Percentiles rank a stretch among this genome's conserved stretches.
Evolutionary conservation across 2,888 invertebrate species (phyloP).

Genomic region (Onthophagus sagittarius): DNA sequence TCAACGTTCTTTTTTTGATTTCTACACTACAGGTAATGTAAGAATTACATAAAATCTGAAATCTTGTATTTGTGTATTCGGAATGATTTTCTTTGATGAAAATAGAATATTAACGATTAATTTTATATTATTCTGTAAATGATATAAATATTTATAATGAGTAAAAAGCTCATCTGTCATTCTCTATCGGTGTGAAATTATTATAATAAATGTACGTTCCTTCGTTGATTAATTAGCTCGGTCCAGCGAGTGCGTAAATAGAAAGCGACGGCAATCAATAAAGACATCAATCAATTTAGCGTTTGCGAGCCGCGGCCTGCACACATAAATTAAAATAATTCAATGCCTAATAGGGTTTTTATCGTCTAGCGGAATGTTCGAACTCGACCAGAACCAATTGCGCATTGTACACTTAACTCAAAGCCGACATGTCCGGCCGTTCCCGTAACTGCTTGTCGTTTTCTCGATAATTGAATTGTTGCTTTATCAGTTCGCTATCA

Average conservation of each 20-base stretch:
- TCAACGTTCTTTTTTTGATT: no score
- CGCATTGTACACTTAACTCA: neutral
- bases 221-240: neutral
- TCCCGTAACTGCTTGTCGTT: neutral
- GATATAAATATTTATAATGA: neutral
- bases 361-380: neutral
- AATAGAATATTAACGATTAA: neutral
- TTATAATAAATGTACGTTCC: neutral
- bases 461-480: neutral
- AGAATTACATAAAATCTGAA: neutral
- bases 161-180: neutral
- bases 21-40: neutral
- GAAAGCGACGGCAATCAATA: conserved; percentile 5
- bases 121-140: neutral
- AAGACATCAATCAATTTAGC: conserved; percentile 8
- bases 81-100: neutral
- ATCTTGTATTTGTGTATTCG: neutral
- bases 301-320: neutral
- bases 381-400: neutral
- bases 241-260: neutral
- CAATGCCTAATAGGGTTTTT: conserved; percentile 9
- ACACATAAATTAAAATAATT: conserved; percentile 13
- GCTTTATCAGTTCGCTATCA: neutral
- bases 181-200: neutral
- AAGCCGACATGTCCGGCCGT: neutral